These are phyloP conservation scores for Melanotaenia maccullochi DNA, from an alignment of 2,797 vertebrate genomes.

Conservation along the genomic window DNA sequence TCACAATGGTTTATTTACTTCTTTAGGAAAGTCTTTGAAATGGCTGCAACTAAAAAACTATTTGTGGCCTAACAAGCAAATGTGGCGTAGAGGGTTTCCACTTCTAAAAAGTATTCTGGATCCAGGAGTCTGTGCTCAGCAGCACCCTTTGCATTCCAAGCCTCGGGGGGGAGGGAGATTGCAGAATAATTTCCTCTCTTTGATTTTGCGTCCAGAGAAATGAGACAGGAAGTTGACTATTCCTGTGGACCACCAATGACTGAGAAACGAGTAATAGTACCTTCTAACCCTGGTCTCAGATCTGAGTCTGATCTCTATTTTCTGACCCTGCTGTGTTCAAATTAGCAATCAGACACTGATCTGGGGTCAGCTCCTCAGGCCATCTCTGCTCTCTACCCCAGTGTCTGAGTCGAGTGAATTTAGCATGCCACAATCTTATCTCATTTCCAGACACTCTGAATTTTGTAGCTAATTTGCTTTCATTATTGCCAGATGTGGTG, in stretches of 20 bases:
- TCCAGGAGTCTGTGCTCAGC: conserved; percentile 49
- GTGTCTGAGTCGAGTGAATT: conserved; percentile 81
- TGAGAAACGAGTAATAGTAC: conserved; percentile 45
- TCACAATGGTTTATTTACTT: conserved; percentile 71
- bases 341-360: conserved; percentile 45
- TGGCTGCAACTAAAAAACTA: conserved; percentile 72
- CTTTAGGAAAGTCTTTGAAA: conserved; percentile 67
- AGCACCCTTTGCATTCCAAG: conserved; percentile 73
- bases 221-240: conserved; percentile 86
- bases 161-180: conserved; percentile 76
- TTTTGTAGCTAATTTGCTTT: conserved; percentile 87
- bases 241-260: conserved; percentile 83
- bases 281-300: conserved; percentile 52
- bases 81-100: conserved; percentile 50
- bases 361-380: conserved; percentile 57
- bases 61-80: conserved; percentile 65
- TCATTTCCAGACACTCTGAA: conserved; percentile 83
- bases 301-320: conserved; percentile 48
- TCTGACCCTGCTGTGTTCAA: conserved; percentile 20
- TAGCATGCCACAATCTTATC: conserved; percentile 80
- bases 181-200: conserved; percentile 83
- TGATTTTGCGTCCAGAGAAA: conserved; percentile 82
- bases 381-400: conserved; percentile 26
- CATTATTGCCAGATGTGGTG: conserved; percentile 88
- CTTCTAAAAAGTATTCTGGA: conserved; percentile 43